Evolutionary conservation across 2,888 invertebrate genomes (phyloP), one percentile per base, ranked within the genome.

Genomic region (Meteorus colon): DNA sequence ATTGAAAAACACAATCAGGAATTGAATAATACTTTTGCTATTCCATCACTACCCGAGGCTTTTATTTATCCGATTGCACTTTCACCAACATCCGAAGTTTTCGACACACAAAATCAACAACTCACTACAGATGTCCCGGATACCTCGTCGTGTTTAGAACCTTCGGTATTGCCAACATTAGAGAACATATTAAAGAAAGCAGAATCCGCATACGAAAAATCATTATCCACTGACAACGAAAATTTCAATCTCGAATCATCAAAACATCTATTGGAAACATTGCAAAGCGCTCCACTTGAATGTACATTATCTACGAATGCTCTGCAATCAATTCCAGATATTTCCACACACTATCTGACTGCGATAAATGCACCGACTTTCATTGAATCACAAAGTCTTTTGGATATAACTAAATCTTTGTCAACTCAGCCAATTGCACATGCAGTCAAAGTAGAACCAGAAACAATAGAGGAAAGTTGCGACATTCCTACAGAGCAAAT

Each of bases 361-460:
- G 51, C 66, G 12, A 73, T 79, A 62, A 75, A 71, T 34, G 77
- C 78, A 29, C 77, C 78, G 14, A 77, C 72, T 2, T 76, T 78
- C 66, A 10, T 80, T 1, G 75, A 77, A 12, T 37, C 65, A 0
- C 76, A 76, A 4, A 77, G 37, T 48, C 10, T 63, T 19, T 5
- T 72, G 2, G 78, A 74, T 29, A 67, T 48, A 19, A 70, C 31
- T 5, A 29, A 48, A 16, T 24, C 31, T 14, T 14, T 14, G 24
- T 59, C 8, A 24, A 16, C 27, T 60, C 60, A 70, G 34, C 37
- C 70, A 27, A 67, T 27, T 45, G 14, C 48, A 14, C 45, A 67
- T 1, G 60, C 66, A 41, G 16, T 27, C 27, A 55, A 66, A 14
- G 1, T 27, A 19, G 59, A 55, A 6, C 8, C 65, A 29, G 16